Evolutionary conservation across 2,888 invertebrate species (phyloP), one percentile per base, ranked within the genome.

Genomic region (Caenorhabditis sp.): DNA sequence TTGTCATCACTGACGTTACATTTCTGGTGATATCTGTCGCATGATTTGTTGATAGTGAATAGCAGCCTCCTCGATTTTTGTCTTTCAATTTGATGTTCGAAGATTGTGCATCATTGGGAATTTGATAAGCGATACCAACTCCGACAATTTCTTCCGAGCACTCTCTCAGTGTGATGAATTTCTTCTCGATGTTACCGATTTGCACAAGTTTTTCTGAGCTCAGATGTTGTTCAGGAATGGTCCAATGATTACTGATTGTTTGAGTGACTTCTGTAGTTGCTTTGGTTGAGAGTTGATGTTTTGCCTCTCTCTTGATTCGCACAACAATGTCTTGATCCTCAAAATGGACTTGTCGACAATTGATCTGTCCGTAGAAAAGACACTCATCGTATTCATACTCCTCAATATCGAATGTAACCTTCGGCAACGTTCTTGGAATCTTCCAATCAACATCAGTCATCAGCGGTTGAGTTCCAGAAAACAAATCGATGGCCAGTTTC

Each of bases 311-410:
- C 3, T 76, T 26, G 36, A 85, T 78, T 0, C 17, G 49, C 31
- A 64, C 58, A 19, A 62, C 58, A 5, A 31, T 51, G 1, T 78
- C 77, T 10, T 70, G 59, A 14, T 86, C 85, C 36, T 80, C 76
- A 23, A 75, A 76, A 36, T 58, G 50, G 4, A 64, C 65, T 53
- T 69, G 76, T 51, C 69, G 71, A 62, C 69, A 74, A 49, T 73
- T 81, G 49, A 85, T 68, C 57, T 85, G 77, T 21, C 81, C 84
- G 59, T 82, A 84, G 55, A 87, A 62, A 1, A 79, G 60, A 31
- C 82, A 78, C 31, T 81, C 77, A 50, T 85, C 84, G 50, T 79
- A 83, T 55, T 81, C 85, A 50, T 75, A 83, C 66, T 85, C 86
- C 58, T 84, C 84, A 0, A 66, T 67, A n/a, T 73, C 76, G 57